Base-by-base conservation (phyloP, 2,113 vertebrate genomes). In the Sebastes schlegelii region DNA sequence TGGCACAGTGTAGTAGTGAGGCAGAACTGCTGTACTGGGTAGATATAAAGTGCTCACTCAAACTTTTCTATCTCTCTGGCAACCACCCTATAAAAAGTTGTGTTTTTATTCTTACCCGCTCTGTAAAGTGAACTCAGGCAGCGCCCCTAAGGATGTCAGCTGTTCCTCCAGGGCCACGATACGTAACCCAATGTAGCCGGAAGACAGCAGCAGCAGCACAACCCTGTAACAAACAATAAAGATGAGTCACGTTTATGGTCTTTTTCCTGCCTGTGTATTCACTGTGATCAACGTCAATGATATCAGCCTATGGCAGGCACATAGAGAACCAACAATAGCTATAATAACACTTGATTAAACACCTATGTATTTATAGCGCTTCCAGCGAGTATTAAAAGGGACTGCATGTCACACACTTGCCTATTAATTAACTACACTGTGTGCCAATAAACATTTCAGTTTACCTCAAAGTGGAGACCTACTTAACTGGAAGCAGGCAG, bases 151-250 rank as follows among this genome's bases (percentile, higher is more conserved):
- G 0, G 95, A 92, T 0, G 55, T 94, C 86, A 97, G 88, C 92
- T 96, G 97, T 77, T 97, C 94, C 82, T 98, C 97, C 86, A 98
- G 88, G 58, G 96, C 96, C 45, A 90, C 75, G 0, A 97, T 96
- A 23, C 97, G 96, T 67, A 97, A 88, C 4, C 96, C 95, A 0
- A 98, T 96, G 90, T 97, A 97, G 12, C 95, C 96, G 0, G 96
- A 97, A 62, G 96, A 97, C 75, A 97, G 83, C 82, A 98, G 94
- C 76, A 97, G 89, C 72, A 96, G 88, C 77, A 97, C 86, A 73
- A 96, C 95, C 90, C 97, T 97, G 88, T 10, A 57, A 69, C 72
- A 84, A 0, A 21, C 19, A 60, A 75, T 10, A 2, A 6, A 52
- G 0, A 54, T 2, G 4, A 3, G 48, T 79, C 51, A 76, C 9